phyloP scores from a whole-genome alignment of 2,797 vertebrate genomes.

The Sebastiscus albofasciatus region DNA sequence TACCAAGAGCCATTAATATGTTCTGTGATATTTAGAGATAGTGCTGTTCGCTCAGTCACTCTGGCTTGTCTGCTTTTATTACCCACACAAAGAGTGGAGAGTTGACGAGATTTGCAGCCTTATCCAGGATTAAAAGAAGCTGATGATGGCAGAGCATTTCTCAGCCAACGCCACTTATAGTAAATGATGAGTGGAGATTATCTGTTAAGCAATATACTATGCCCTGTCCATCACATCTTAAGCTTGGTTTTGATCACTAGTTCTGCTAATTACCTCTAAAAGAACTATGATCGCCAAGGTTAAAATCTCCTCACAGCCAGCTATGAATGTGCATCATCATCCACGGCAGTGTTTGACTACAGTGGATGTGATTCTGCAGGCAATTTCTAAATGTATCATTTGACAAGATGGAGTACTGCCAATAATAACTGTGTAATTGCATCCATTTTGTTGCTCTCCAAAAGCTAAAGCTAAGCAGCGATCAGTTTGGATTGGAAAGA shows the following conservation, averaged over 20 bases:
- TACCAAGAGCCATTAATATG: not conserved
- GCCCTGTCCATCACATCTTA: constrained; percentile 41
- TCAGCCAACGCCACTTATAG: constrained; percentile 2
- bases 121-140: constrained; percentile 24
- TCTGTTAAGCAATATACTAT: not conserved
- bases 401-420: constrained; percentile 1
- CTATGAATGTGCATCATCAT: constrained; percentile 35
- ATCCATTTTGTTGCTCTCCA: constrained; percentile 48
- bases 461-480: constrained; percentile 41
- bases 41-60: not conserved
- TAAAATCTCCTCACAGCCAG: constrained; percentile 50
- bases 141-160: constrained; percentile 17
- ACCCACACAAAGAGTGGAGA: not conserved
- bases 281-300: constrained; percentile 64
- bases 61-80: constrained; percentile 2
- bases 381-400: constrained; percentile 15
- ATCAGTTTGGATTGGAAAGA: constrained; percentile 31
- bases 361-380: constrained; percentile 60
- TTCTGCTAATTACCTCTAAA: constrained; percentile 41
- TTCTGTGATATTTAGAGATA: constrained; percentile 9
- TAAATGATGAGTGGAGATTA: constrained; percentile 12
- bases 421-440: constrained; percentile 49
- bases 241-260: constrained; percentile 60
- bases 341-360: constrained; percentile 35
- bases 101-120: constrained; percentile 36